phyloP scores from a whole-genome alignment of 1,140 invertebrate species.

The Anoplolepis gracilipes region DNA sequence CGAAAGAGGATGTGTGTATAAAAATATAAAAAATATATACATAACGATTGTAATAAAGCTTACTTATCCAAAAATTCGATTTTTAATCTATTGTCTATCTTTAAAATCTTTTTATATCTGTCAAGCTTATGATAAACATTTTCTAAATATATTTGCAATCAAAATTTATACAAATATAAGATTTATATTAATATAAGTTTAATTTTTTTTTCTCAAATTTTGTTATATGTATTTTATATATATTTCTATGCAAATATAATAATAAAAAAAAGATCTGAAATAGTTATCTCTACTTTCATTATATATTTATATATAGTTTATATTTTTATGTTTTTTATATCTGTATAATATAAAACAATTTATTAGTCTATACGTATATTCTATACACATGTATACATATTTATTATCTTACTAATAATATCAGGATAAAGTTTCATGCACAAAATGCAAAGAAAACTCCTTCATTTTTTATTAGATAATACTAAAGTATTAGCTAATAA shows the following conservation, averaged over 20 bases:
- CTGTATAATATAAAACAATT: not conserved
- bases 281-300: not conserved
- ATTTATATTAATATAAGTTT: not conserved
- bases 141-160: not conserved
- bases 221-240: not conserved
- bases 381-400: not conserved
- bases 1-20: not conserved
- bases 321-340: no score
- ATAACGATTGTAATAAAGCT: constrained; percentile 44
- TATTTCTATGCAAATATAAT: not conserved
- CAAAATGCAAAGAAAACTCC: not conserved
- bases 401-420: not conserved
- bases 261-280: not conserved
- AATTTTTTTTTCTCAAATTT: not conserved
- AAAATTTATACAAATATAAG: not conserved
- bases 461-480: no score
- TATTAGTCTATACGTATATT: not conserved
- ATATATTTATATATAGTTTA: not conserved
- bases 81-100: not conserved
- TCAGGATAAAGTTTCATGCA: not conserved
- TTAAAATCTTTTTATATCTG: not conserved
- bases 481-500: no score
- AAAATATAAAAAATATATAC: constrained; percentile 29
- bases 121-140: not conserved
- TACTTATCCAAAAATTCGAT: constrained; percentile 9